Evolutionary conservation across 1,140 invertebrate genomes (phyloP), one percentile per base, ranked within the genome.

Genomic region (Hirudo medicinalis): DNA sequence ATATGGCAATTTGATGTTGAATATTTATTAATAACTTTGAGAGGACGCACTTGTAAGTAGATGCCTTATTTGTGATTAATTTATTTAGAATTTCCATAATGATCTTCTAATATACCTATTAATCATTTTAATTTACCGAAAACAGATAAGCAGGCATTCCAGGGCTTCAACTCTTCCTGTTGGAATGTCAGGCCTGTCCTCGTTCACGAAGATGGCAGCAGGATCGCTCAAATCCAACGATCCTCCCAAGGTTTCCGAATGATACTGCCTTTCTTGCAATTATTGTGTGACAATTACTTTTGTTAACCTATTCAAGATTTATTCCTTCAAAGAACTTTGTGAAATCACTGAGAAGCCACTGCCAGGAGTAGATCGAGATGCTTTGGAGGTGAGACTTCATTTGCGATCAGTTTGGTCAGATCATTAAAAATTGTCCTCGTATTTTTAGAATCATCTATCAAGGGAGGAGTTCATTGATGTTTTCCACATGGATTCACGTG

Each of bases 401-500:
- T 49, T 49, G 43, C 1, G 43, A 6, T 36, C 32, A 3, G 32
- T 36, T 36, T 6, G 6, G 32, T 36, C 32, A 6, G 32, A 36
- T 36, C 2, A 49, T 13, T 49, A 9, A 49, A 17, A 49, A 49
- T 49, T 49, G 43, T 17, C 15, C 15, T 49, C 9, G 9, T 49
- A 9, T 13, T 11, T n/a, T 63, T 32, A 63, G 57, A 63, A 63
- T 32, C 57, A 63, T 32, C 57, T 63, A 15, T 63, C 57, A 20
- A 63, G 29, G 15, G 57, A 63, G 29, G 57, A 63, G 57, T 63
- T 63, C 20, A 13, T 25, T 20, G 29, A 22, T 13, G 11, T 63
- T 13, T 63, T 63, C 29, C 57, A 63, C 22, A 63, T 63, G 57
- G 57, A 63, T 63, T 22, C 57, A 6, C 57, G 29, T 63, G 57